phyloP scores from a whole-genome alignment of 2,888 invertebrate species.

The Trachelus tabidus region DNA sequence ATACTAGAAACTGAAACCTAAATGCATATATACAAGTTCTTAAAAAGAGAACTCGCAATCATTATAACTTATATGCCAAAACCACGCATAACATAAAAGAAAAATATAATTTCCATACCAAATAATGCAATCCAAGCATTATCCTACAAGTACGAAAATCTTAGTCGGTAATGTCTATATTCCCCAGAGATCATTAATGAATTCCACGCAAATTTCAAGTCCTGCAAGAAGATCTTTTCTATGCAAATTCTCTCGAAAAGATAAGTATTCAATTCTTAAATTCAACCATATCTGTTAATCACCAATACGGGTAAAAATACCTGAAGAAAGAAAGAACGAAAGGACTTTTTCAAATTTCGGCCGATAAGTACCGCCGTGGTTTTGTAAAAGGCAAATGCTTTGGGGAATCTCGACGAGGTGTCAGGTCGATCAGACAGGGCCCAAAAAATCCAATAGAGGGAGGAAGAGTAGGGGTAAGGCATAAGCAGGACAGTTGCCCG shows the following conservation, averaged over 20 bases:
- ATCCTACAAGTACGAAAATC: not conserved
- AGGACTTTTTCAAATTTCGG: not conserved
- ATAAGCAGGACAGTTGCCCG: slow-evolving; percentile 36
- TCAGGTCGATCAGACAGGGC: not conserved
- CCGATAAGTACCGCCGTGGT: not conserved
- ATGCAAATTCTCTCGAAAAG: not conserved
- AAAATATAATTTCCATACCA: not conserved
- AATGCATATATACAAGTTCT: not conserved
- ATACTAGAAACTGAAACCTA: not conserved
- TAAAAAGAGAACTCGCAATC: not conserved
- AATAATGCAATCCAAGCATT: not conserved
- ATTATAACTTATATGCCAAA: not conserved
- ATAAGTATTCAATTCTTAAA: not conserved
- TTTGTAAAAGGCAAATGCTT: not conserved
- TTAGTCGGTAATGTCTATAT: not conserved
- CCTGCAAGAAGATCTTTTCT: not conserved
- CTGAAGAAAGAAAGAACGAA: not conserved
- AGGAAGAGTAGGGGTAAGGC: not conserved
- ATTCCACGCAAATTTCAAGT: not conserved
- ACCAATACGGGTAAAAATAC: not conserved
- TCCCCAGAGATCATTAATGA: not conserved
- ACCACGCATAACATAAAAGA: not conserved
- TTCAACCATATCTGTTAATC: not conserved
- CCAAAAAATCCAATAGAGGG: not conserved
- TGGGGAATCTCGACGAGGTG: not conserved